Conservation (phyloP, 2,888 invertebrate genomes). For the Agriopis leucophaearia region DNA sequence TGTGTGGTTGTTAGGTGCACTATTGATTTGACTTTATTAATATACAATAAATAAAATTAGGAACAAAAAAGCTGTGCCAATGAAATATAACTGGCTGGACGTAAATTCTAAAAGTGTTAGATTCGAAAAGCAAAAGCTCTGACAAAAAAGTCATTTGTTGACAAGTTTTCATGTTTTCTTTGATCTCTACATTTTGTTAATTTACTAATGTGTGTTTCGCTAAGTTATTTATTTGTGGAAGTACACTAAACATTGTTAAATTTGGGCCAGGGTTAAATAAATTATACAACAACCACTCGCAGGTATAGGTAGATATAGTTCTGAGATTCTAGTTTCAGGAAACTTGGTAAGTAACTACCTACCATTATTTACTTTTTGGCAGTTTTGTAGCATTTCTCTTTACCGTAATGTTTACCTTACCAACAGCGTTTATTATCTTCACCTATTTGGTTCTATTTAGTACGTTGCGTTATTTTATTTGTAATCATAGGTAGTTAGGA, state of each 20-base stretch:
- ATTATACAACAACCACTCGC: background rate
- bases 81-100: constrained; percentile 33
- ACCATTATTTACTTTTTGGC: background rate
- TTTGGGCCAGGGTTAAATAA: background rate
- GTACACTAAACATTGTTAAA: constrained; percentile 2
- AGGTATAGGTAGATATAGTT: constrained; percentile 7
- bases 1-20: constrained; percentile 67
- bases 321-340: background rate
- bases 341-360: background rate
- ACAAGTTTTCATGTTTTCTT: constrained; percentile 49
- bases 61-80: background rate
- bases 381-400: background rate
- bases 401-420: background rate
- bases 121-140: constrained; percentile 61
- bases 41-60: background rate
- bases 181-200: constrained; percentile 53
- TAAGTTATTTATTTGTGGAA: constrained; percentile 34
- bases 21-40: constrained; percentile 67
- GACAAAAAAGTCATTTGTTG: constrained; percentile 50
- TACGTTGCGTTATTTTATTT: no score
- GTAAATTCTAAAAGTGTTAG: constrained; percentile 49
- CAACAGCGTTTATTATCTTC: no score
- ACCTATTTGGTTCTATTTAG: background rate
- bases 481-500: no score
- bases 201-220: constrained; percentile 48